Evolutionary conservation across 2,888 invertebrate species (phyloP).

Genomic region (Monoplex corrugatus): DNA sequence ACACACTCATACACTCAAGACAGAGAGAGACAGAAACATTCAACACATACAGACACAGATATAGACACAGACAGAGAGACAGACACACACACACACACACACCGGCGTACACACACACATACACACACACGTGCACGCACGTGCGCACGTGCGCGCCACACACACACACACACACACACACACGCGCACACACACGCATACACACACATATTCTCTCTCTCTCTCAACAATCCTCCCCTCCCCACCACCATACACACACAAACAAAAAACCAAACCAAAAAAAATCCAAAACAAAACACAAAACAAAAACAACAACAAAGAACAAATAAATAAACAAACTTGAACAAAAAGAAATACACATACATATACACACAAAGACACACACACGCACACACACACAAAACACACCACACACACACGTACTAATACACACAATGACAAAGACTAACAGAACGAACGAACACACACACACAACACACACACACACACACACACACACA

Average conservation of each 20-base stretch:
- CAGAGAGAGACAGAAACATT: too few species aligned
- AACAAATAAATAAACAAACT: too few species aligned
- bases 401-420: background rate
- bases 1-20: too few species aligned
- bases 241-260: background rate
- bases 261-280: too few species aligned
- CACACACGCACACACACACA: background rate
- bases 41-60: background rate
- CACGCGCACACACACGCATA: slow-evolving; percentile 22
- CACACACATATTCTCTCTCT: background rate
- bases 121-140: background rate
- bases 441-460: background rate
- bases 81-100: background rate
- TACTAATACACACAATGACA: background rate
- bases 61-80: background rate
- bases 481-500: background rate
- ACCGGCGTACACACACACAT: background rate
- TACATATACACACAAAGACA: background rate
- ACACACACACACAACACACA: background rate
- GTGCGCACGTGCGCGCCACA: background rate
- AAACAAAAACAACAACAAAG: too few species aligned
- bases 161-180: slow-evolving; percentile 22
- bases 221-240: background rate
- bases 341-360: too few species aligned
- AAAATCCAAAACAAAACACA: too few species aligned